Evolutionary conservation across 2,888 invertebrate genomes (phyloP).

Genomic region (Nasonovia ribisnigri): DNA sequence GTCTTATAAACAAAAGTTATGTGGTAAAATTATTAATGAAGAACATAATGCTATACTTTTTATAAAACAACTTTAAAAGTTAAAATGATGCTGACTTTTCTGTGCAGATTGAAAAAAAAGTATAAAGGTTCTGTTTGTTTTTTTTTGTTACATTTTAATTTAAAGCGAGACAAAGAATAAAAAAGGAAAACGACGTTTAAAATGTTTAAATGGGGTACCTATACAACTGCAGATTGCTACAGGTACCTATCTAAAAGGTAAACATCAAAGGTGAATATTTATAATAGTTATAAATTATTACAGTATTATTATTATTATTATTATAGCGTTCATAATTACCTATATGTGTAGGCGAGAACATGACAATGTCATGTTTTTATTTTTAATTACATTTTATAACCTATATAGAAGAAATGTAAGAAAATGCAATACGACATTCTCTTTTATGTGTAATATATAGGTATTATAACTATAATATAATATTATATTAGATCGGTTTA

Average conservation of each 20-base stretch:
- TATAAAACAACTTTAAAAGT: constrained; percentile 54
- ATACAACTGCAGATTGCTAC: not conserved
- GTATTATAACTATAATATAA: not conserved
- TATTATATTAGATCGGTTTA: not conserved
- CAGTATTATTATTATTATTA: not conserved
- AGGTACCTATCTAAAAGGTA: not conserved
- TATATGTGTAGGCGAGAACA: not conserved
- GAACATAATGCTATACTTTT: constrained; percentile 16
- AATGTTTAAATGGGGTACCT: not conserved
- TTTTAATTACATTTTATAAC: not conserved
- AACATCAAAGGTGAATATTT: not conserved
- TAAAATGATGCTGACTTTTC: constrained; percentile 24
- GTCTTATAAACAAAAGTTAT: constrained; percentile 28
- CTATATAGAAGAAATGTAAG: not conserved
- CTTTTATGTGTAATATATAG: not conserved
- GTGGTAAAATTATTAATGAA: constrained; percentile 47
- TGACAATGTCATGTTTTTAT: not conserved
- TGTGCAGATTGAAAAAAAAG: constrained; percentile 51
- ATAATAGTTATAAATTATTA: constrained; percentile 3
- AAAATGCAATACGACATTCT: not conserved
- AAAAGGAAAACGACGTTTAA: not conserved
- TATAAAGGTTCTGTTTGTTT: constrained; percentile 13
- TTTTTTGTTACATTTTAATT: constrained; percentile 35
- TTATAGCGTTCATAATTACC: not conserved
- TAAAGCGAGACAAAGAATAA: constrained; percentile 26